A percentile compares a stretch with the other conserved stretches of the same genome.
These are phyloP conservation scores for Falco berigora DNA, from an alignment of 2,797 vertebrate genomes.

Conservation along the genomic window DNA sequence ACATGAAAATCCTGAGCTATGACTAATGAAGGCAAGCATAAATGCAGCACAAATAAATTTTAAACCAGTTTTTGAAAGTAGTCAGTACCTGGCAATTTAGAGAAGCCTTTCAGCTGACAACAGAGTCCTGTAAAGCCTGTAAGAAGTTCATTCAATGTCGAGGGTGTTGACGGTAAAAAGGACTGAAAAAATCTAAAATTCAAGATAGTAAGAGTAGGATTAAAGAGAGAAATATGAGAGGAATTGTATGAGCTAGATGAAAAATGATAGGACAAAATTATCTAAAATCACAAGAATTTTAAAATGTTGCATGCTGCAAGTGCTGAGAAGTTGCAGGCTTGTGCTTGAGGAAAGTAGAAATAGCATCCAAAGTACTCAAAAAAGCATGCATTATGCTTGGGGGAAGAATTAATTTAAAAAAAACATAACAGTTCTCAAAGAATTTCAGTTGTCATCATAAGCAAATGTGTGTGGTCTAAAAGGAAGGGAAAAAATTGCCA, in stretches of 20 bases:
- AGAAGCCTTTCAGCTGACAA: background rate
- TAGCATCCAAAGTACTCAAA: background rate
- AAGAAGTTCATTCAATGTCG: background rate
- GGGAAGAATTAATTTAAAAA: background rate
- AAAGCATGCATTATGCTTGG: background rate
- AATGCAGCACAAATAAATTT: background rate
- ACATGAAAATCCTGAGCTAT: background rate
- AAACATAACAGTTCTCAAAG: background rate
- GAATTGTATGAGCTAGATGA: background rate
- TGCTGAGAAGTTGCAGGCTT: background rate
- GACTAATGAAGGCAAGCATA: background rate
- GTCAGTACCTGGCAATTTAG: background rate
- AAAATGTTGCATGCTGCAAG: background rate
- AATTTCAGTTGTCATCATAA: background rate
- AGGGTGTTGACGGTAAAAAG: background rate
- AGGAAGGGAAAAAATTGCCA: background rate
- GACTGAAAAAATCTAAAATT: background rate
- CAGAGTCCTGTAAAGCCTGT: background rate
- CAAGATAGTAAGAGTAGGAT: background rate
- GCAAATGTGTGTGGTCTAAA: background rate
- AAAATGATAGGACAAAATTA: background rate
- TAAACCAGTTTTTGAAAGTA: background rate
- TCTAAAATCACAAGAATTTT: background rate
- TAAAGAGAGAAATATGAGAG: background rate
- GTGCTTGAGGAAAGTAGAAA: background rate